Conservation (phyloP, 2,113 vertebrate species). For the Cnemophilus loriae region DNA sequence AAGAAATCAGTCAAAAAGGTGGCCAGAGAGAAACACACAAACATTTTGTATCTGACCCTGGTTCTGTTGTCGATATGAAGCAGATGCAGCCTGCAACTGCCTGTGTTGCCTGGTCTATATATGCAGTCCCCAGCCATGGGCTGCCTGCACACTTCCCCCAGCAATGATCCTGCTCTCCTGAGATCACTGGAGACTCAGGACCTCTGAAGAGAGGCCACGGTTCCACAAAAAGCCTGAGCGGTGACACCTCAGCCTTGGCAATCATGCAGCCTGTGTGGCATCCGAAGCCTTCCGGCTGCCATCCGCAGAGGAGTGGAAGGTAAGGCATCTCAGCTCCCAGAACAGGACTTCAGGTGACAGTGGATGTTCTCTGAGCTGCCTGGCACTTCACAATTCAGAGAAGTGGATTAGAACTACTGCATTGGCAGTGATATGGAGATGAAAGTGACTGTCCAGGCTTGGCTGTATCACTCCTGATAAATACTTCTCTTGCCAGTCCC, state of each 20-base stretch:
- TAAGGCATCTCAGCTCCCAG: background rate
- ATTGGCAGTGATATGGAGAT: background rate
- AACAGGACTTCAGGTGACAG: background rate
- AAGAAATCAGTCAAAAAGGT: background rate
- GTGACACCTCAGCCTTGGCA: background rate
- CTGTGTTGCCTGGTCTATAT: background rate
- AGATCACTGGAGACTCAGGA: background rate
- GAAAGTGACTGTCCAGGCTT: background rate
- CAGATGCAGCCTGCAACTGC: background rate
- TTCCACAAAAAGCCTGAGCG: background rate
- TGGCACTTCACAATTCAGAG: background rate
- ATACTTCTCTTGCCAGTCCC: background rate
- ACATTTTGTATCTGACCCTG: background rate
- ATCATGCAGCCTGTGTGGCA: background rate
- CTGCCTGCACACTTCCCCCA: background rate
- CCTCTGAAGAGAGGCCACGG: background rate
- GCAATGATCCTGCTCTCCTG: background rate
- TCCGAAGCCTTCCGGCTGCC: fast-evolving
- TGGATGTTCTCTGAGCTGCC: background rate
- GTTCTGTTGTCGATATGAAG: background rate
- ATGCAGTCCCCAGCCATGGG: background rate
- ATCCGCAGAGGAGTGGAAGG: background rate
- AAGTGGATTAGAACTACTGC: background rate
- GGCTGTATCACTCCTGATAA: background rate
- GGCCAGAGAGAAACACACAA: background rate